Conservation (phyloP, 2,888 invertebrate species). For the Andrena dorsata region DNA sequence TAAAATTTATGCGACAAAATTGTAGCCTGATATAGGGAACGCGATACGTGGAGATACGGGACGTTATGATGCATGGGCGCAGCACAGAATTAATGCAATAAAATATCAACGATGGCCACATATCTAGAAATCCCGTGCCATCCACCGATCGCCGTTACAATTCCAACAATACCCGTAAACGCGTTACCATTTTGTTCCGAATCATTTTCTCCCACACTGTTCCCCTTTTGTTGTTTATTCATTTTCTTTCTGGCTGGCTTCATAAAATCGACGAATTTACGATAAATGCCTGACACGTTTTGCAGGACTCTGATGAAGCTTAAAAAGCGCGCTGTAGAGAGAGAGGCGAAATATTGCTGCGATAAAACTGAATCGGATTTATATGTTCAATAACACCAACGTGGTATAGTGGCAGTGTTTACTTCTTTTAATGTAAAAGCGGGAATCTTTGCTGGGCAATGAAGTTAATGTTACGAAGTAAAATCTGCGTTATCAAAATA, state of each 20-base stretch:
- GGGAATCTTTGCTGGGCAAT: too few relatives aligned
- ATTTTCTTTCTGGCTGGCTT: conserved; percentile 10
- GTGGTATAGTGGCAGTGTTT: too few relatives aligned
- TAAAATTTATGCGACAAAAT: conserved; percentile 64
- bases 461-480: not conserved
- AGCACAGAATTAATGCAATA: conserved; percentile 62
- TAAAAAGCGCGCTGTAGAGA: not conserved
- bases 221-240: not conserved
- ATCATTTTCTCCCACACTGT: not conserved
- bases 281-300: not conserved
- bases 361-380: not conserved
- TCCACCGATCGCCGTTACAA: conserved; percentile 15
- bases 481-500: too few relatives aligned
- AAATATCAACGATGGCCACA: conserved; percentile 50
- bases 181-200: not conserved
- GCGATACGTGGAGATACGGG: conserved; percentile 41
- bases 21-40: conserved; percentile 47
- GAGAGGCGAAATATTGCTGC: not conserved
- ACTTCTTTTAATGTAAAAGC: not conserved
- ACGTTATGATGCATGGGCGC: conserved; percentile 54
- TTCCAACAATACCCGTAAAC: conserved; percentile 1
- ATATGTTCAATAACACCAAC: not conserved
- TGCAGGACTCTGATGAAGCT: not conserved
- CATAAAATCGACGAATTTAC: conserved; percentile 23
- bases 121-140: conserved; percentile 1